Evolutionary conservation across 2,888 invertebrate genomes (phyloP), one percentile per base, ranked within the genome.

Genomic region (Eurytoma adleriae): DNA sequence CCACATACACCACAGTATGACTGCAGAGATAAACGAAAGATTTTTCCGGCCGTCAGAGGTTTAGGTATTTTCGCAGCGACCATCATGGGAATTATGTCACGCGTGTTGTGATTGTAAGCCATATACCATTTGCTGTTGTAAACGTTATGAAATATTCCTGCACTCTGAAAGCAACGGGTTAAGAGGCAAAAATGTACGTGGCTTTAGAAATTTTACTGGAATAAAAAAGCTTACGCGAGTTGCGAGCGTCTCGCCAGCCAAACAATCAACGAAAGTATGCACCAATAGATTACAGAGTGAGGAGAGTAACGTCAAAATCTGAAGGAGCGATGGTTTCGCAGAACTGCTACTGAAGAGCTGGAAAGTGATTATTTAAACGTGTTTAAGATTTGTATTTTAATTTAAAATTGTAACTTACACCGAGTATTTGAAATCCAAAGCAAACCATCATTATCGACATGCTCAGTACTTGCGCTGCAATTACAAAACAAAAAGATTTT

Each of bases 371-470:
- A n/a, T n/a, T n/a, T n/a, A n/a, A n/a, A n/a, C n/a, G n/a, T n/a
- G n/a, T n/a, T n/a, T n/a, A n/a, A n/a, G n/a, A n/a, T n/a, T n/a
- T n/a, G n/a, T n/a, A n/a, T n/a, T n/a, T n/a, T n/a, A n/a, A n/a
- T n/a, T n/a, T n/a, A n/a, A n/a, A n/a, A n/a, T n/a, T n/a, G n/a
- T 24, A 48, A 61, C 64, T 70, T 48, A 77, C 77, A 1, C 48
- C 3, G 1, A 70, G 20, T 24, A 77, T 64, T 70, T 77, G 20
- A 64, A 77, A 77, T 18, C 64, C 62, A n/a, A 70, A 13, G 24
- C 69, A 64, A 13, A 52, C 54, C 2, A 77, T 57, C 50, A 68
- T 68, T 2, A 68, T 56, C 1, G 61, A 61, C 68, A 68, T 76
- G 40, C 68, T 68, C 1, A 68, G 27, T 12, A 68, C 16, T 27